Evolutionary conservation across 2,113 vertebrate genomes (phyloP), one percentile per base, ranked within the genome.

Genomic region (Arvicanthis niloticus): DNA sequence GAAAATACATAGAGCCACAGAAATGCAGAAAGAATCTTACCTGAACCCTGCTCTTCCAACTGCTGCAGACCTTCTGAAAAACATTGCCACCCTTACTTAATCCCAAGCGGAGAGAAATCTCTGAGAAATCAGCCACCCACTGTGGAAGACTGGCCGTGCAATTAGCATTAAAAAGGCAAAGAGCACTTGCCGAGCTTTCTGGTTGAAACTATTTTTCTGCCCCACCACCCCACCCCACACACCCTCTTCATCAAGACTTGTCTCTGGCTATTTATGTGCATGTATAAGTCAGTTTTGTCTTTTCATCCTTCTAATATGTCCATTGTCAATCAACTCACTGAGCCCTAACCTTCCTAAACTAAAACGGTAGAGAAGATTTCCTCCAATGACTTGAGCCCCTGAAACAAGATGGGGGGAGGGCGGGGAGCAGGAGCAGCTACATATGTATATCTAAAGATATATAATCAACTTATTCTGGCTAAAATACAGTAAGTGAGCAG

Each of bases 1-100:
- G 62, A 91, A 95, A 84, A 88, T 21, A 53, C 40, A 80, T 93
- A 82, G n/a, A 85, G 29, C 21, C 82, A 73, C 53, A 78, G 75
- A 87, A 58, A 87, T 68, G 58, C 11, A 76, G 16, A 84, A 88
- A 72, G 21, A 87, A 77, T 84, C 34, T 78, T 78, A 42, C 42
- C 53, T 77, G 45, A 80, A 60, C 7, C 31, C 82, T 19, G 40
- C 26, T 82, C 80, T 53, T 86, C n/a, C 65, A 24, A 65, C 21
- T 75, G 60, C 7, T 91, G 31, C 68, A 75, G 76, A 90, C 42
- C 26, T 56, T 88, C 80, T 70, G 21, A 24, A 77, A 88, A 92
- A 96, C 34, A 72, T 24, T 26, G 5, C 48, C 42, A 60, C 51
- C 11, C n/a, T 21, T 8, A 89, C n/a, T 21, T 8, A 89, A 86